Conservation (phyloP, 30 jellyfish, hydroid and myxozoan species). For the Aurelia sp. region DNA sequence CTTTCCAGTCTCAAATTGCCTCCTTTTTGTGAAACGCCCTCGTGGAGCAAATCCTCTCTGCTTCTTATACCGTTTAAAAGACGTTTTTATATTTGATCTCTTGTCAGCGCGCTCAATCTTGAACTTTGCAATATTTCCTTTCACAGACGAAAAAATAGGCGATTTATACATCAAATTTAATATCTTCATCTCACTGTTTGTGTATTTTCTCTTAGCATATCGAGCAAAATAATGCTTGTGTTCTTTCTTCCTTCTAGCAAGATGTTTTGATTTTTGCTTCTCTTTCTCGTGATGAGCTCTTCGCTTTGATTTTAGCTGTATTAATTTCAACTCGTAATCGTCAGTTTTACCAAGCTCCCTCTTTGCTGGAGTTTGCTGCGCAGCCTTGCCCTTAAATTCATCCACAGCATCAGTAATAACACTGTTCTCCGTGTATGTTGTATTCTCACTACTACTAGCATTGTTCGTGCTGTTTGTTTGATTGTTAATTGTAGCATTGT, state of each 20-base stretch:
- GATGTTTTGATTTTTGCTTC: neutral
- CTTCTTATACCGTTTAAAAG: conserved; percentile 38
- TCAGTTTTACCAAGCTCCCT: conserved; percentile 2
- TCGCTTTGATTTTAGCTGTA: neutral
- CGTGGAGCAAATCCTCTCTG: conserved; percentile 20
- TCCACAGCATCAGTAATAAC: conserved; percentile 11
- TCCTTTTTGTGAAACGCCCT: conserved; percentile 36
- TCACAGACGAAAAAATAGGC: conserved; percentile 33
- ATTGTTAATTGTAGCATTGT: neutral
- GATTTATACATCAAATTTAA: conserved; percentile 60
- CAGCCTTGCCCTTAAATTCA: conserved; percentile 3
- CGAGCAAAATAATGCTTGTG: neutral
- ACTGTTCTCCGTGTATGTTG: neutral
- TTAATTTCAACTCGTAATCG: neutral
- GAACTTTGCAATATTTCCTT: conserved; percentile 11
- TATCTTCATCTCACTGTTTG: conserved; percentile 18
- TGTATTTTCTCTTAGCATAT: conserved; percentile 13
- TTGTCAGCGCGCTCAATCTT: conserved; percentile 10
- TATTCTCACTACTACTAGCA: neutral
- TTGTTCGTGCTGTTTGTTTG: neutral
- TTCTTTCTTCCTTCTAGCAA: neutral
- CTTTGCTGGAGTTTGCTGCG: conserved; percentile 3
- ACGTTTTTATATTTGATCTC: conserved; percentile 24
- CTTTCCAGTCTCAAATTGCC: conserved; percentile 38
- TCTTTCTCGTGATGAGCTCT: neutral